phyloP scores from a whole-genome alignment of 2,797 vertebrate genomes.

The Tangara arthus region DNA sequence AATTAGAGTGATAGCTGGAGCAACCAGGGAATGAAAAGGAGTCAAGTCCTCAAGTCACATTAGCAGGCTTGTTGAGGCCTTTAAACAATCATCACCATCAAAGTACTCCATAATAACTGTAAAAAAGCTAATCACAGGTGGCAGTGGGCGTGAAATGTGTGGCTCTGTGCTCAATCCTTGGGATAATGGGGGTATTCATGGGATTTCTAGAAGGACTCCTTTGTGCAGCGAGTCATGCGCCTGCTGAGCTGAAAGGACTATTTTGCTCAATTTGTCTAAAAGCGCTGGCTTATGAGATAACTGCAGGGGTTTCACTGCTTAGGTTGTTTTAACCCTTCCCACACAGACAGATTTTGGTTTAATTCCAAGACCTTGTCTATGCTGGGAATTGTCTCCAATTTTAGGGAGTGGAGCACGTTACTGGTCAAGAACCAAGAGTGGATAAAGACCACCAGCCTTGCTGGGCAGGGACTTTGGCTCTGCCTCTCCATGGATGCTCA shows the following conservation, averaged over 20 bases:
- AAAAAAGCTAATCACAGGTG: slow-evolving; percentile 85
- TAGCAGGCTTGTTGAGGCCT: slow-evolving; percentile 72
- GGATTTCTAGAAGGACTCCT: slow-evolving; percentile 75
- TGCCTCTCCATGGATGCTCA: not conserved
- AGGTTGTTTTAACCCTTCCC: slow-evolving; percentile 78
- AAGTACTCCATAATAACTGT: slow-evolving; percentile 76
- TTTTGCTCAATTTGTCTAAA: slow-evolving; percentile 87
- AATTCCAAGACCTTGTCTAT: not conserved
- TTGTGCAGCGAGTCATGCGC: slow-evolving; percentile 78
- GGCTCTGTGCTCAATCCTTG: slow-evolving; percentile 71
- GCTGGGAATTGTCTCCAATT: not conserved
- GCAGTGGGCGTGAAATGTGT: slow-evolving; percentile 79
- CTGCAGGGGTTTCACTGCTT: slow-evolving; percentile 79
- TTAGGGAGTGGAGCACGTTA: accelerated
- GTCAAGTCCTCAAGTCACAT: slow-evolving; percentile 76
- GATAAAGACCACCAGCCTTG: not conserved
- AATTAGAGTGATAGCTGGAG: slow-evolving; percentile 73
- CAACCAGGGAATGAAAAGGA: slow-evolving; percentile 61
- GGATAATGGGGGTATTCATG: slow-evolving; percentile 81
- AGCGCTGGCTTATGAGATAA: slow-evolving; percentile 82
- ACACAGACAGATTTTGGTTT: slow-evolving; percentile 26
- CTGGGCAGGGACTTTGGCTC: not conserved
- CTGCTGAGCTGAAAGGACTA: slow-evolving; percentile 78
- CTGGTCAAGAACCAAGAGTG: not conserved
- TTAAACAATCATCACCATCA: slow-evolving; percentile 78